Percentiles rank a stretch among this genome's conserved stretches.
These are phyloP conservation scores for Glaucopsyche alexis DNA, from an alignment of 2,888 invertebrate species.

Conservation along the genomic window DNA sequence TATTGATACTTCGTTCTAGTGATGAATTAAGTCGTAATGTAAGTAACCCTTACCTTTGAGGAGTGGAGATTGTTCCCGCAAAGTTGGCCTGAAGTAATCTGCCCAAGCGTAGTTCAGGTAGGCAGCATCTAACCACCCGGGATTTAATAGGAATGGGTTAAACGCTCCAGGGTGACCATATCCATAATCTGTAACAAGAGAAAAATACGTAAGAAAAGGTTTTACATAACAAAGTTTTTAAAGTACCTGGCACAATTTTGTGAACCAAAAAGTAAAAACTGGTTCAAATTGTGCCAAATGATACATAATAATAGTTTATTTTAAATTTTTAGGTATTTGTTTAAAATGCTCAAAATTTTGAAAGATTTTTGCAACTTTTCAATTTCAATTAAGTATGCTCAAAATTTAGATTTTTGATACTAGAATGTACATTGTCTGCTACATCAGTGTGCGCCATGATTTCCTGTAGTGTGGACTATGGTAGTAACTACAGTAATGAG, in stretches of 20 bases:
- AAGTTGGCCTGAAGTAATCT: conserved; percentile 84
- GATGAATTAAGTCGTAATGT: background rate
- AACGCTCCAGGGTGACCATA: conserved; percentile 89
- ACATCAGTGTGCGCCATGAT: background rate
- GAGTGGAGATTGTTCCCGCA: conserved; percentile 67
- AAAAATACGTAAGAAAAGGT: conserved; percentile 33
- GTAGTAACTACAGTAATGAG: background rate
- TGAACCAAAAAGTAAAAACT: too few species aligned
- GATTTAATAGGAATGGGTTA: conserved; percentile 89
- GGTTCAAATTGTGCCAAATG: too few species aligned
- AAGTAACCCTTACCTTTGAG: conserved; percentile 77
- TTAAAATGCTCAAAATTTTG: too few species aligned
- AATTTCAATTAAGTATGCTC: too few species aligned
- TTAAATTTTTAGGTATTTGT: too few species aligned
- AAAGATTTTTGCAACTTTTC: too few species aligned
- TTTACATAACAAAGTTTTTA: background rate
- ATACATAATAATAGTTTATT: too few species aligned
- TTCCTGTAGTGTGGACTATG: conserved; percentile 22
- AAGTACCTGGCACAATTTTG: too few species aligned
- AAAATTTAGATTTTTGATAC: too few species aligned
- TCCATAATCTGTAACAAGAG: conserved; percentile 84
- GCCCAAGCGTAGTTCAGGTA: conserved; percentile 88
- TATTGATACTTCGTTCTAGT: too few species aligned
- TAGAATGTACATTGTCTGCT: background rate
- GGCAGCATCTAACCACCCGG: conserved; percentile 91